These are phyloP conservation scores for Notothenia rossii DNA, from an alignment of 2,113 vertebrate genomes.

Conservation along the genomic window DNA sequence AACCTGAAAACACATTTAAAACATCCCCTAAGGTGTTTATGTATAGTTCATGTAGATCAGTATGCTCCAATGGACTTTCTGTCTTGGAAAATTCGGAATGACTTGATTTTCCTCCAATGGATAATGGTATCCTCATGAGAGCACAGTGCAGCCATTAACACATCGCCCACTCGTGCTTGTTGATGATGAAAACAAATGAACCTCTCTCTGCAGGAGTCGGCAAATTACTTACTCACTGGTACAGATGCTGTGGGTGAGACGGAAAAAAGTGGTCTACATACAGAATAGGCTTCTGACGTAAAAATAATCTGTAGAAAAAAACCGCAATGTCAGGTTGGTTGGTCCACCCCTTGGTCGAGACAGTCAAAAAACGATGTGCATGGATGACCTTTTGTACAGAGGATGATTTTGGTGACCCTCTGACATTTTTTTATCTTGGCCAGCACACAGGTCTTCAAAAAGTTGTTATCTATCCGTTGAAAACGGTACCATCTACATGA, in stretches of 20 bases:
- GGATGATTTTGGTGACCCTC: not conserved
- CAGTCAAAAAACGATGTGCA: not conserved
- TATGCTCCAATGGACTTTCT: not conserved
- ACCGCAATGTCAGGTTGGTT: too few relatives aligned
- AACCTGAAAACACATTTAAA: not conserved
- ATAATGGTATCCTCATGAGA: not conserved
- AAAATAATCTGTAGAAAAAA: not conserved
- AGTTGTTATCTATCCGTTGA: too few relatives aligned
- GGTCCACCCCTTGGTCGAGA: not conserved
- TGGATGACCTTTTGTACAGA: not conserved
- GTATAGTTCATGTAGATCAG: not conserved
- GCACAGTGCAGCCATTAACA: conserved; percentile 34
- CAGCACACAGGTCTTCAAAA: too few relatives aligned
- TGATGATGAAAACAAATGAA: conserved; percentile 51
- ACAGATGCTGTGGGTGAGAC: conserved; percentile 4
- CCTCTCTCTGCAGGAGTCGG: conserved; percentile 36
- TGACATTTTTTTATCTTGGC: not conserved
- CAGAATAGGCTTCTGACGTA: not conserved
- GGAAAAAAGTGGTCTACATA: not conserved
- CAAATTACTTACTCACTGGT: conserved; percentile 12
- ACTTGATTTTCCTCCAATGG: not conserved
- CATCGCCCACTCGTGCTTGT: conserved; percentile 24
- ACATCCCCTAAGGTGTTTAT: not conserved
- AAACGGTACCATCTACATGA: too few relatives aligned
- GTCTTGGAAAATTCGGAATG: not conserved